phyloP scores from a whole-genome alignment of 2,888 invertebrate species.

The Hecatera dysodea region DNA sequence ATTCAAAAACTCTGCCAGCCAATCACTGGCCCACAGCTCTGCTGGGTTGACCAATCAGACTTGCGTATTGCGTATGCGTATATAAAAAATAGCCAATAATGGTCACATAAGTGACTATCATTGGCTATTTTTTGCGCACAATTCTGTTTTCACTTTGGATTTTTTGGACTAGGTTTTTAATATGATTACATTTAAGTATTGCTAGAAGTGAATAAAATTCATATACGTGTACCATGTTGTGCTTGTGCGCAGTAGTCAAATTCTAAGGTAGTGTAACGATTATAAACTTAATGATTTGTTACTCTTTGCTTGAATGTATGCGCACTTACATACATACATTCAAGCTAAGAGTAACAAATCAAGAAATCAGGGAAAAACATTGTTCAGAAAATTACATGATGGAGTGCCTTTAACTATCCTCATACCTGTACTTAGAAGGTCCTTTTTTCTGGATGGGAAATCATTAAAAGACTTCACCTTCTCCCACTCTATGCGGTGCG shows the following conservation, averaged over 20 bases:
- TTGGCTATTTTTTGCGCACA: not conserved
- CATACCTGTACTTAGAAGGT: no score
- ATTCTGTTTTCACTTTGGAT: not conserved
- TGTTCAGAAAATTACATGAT: not conserved
- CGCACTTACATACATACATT: no score
- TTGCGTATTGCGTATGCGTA: no score
- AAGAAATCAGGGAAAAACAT: not conserved
- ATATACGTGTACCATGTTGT: not conserved
- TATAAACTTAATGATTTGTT: no score
- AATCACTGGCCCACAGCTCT: slow-evolving; percentile 1
- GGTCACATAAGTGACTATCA: not conserved
- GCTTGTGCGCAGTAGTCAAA: not conserved
- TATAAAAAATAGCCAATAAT: no score
- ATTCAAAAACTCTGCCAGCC: slow-evolving; percentile 1
- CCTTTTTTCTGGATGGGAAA: no score
- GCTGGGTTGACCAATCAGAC: slow-evolving; percentile 5
- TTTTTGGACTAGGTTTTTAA: no score
- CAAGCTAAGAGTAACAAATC: no score
- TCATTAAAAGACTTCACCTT: no score
- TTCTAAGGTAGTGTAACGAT: not conserved
- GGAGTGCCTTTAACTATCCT: not conserved
- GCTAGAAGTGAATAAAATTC: not conserved
- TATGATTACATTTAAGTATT: no score
- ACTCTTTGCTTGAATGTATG: no score
- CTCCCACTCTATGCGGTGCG: no score